Percentiles rank a stretch among this genome's conserved stretches.
Conservation (phyloP, 2,113 vertebrate species). For the Triplophysa rosa region DNA sequence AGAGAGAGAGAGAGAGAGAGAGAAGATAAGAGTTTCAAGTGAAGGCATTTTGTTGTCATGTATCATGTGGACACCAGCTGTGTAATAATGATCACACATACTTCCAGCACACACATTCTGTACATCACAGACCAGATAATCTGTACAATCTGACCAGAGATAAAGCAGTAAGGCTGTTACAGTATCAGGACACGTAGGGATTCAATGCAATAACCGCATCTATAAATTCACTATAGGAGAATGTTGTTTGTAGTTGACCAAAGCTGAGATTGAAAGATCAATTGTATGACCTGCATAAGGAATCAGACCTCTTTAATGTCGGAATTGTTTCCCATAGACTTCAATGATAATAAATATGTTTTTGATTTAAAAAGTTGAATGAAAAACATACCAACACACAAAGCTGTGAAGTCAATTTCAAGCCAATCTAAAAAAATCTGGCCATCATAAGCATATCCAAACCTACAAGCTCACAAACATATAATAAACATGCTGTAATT, state of each 20-base stretch:
- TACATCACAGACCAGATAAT: slow-evolving; percentile 1
- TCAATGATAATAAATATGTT: too few species aligned
- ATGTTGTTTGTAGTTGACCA: too few species aligned
- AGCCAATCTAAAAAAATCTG: too few species aligned
- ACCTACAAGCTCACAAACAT: slow-evolving; percentile 6
- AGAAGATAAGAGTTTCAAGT: slow-evolving; percentile 45
- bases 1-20: slow-evolving; percentile 50
- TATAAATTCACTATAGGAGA: too few species aligned
- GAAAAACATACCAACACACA: too few species aligned
- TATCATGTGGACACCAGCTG: slow-evolving; percentile 70
- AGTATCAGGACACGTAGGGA: neutral
- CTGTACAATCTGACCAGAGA: neutral
- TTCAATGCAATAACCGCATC: too few species aligned
- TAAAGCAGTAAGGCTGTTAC: neutral
- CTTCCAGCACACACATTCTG: slow-evolving; percentile 36
- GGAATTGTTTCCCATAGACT: too few species aligned
- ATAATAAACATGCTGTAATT: neutral
- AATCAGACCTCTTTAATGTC: too few species aligned
- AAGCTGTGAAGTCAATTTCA: too few species aligned
- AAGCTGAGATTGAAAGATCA: too few species aligned
- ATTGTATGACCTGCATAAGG: too few species aligned
- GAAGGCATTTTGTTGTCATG: neutral
- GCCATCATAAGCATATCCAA: neutral
- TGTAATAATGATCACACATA: slow-evolving; percentile 45
- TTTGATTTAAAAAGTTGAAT: too few species aligned